Evolutionary conservation across 2,797 vertebrate species (phyloP).

Genomic region (Alfaro cultratus): DNA sequence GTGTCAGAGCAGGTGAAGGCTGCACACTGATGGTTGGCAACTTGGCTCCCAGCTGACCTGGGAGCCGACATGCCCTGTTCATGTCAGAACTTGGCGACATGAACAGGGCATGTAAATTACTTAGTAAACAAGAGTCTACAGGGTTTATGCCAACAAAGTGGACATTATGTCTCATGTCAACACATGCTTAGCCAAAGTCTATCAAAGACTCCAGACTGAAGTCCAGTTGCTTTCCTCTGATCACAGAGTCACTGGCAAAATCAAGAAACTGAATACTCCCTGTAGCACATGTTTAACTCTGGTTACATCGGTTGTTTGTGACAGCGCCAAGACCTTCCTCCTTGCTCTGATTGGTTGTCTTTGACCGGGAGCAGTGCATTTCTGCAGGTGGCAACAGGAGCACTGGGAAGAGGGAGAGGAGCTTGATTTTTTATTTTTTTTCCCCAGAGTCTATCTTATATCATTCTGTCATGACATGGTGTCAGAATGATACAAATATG

Average conservation of each 20-base stretch:
- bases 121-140: slow-evolving; percentile 32
- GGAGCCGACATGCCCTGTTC: not conserved
- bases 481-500: too few species aligned
- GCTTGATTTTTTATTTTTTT: too few species aligned
- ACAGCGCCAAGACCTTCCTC: too few species aligned
- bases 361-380: too few species aligned
- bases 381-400: too few species aligned
- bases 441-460: too few species aligned
- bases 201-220: slow-evolving; percentile 32
- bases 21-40: slow-evolving; percentile 29
- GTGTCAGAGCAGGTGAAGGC: slow-evolving; percentile 59
- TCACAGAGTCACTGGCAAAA: not conserved
- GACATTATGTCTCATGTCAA: slow-evolving; percentile 60
- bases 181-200: slow-evolving; percentile 28
- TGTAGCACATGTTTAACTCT: not conserved
- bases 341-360: too few species aligned
- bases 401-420: too few species aligned
- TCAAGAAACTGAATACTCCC: not conserved
- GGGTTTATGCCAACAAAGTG: slow-evolving; percentile 51
- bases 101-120: slow-evolving; percentile 20
- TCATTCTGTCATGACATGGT: too few species aligned
- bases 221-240: not conserved
- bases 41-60: slow-evolving; percentile 42
- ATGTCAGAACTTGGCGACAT: slow-evolving; percentile 17
- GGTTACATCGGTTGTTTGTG: not conserved